phyloP scores from a whole-genome alignment of 2,888 invertebrate genomes.

The Limulus polyphemus region DNA sequence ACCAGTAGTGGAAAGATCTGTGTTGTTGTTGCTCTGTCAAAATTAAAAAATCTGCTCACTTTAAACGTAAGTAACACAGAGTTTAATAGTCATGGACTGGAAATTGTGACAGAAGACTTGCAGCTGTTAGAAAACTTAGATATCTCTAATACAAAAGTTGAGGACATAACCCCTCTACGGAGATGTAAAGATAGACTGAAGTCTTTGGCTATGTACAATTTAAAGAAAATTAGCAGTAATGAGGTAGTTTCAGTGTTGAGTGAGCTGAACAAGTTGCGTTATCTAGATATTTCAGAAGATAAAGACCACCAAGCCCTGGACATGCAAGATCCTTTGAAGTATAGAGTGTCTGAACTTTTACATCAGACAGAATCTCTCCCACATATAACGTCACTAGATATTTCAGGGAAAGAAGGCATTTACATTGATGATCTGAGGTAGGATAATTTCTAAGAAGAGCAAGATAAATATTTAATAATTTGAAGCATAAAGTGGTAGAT shows the following conservation, averaged over 20 bases:
- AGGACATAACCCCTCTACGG: conserved; percentile 25
- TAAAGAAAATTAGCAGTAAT: conserved; percentile 28
- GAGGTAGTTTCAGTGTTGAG: conserved; percentile 40
- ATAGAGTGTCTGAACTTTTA: conserved; percentile 35
- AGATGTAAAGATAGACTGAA: conserved; percentile 46
- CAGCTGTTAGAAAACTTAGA: conserved; percentile 50
- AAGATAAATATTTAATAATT: no score
- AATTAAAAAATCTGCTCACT: conserved; percentile 45
- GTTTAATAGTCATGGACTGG: conserved; percentile 50
- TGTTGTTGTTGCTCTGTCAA: conserved; percentile 48
- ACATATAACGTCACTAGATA: conserved; percentile 48
- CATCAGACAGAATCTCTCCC: conserved; percentile 38
- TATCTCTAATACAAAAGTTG: conserved; percentile 47
- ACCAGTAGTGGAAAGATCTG: conserved; percentile 47
- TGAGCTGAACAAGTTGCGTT: conserved; percentile 43
- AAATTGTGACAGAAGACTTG: conserved; percentile 52
- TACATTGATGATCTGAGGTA: conserved; percentile 39
- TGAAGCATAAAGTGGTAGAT: no score
- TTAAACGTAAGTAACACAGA: conserved; percentile 56
- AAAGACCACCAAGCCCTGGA: conserved; percentile 33
- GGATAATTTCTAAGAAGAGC: conserved; percentile 15
- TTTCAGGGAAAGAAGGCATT: conserved; percentile 49
- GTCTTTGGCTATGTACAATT: conserved; percentile 48
- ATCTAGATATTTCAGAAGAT: conserved; percentile 48
- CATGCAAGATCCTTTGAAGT: conserved; percentile 36